Conservation (phyloP, 2,797 vertebrate genomes). For the Halcyon smyrnensis region DNA sequence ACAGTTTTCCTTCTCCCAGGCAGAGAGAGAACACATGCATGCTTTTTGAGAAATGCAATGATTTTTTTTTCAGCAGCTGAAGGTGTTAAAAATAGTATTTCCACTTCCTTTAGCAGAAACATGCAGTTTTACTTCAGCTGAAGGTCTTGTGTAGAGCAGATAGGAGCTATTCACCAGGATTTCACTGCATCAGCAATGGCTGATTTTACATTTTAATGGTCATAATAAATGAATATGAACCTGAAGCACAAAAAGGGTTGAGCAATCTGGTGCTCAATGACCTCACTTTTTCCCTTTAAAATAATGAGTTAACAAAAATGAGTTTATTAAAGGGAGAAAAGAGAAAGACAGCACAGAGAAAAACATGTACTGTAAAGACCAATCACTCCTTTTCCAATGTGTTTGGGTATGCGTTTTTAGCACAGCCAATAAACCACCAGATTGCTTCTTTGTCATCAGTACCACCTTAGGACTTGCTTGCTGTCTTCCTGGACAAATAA, state of each 20-base stretch:
- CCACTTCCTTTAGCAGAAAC: not conserved
- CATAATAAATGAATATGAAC: not conserved
- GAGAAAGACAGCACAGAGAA: not conserved
- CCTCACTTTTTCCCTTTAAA: not conserved
- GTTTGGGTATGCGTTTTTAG: not conserved
- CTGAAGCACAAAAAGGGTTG: not conserved
- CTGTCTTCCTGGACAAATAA: not conserved
- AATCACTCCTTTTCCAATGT: not conserved
- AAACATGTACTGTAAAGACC: not conserved
- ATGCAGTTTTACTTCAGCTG: not conserved
- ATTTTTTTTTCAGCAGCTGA: not conserved
- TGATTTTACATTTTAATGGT: not conserved
- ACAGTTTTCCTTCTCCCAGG: not conserved
- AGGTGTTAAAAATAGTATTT: not conserved
- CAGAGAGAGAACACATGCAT: accelerated
- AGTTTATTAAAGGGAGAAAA: not conserved
- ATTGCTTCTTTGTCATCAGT: not conserved
- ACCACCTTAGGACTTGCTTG: not conserved
- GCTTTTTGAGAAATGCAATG: not conserved
- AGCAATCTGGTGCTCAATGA: not conserved
- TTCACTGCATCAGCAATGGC: not conserved
- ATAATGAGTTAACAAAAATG: not conserved
- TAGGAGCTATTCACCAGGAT: not conserved
- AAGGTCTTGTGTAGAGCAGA: not conserved
- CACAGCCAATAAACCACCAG: not conserved